Conservation (phyloP, 2,888 invertebrate genomes). For the Rhyacophila evoluta region DNA sequence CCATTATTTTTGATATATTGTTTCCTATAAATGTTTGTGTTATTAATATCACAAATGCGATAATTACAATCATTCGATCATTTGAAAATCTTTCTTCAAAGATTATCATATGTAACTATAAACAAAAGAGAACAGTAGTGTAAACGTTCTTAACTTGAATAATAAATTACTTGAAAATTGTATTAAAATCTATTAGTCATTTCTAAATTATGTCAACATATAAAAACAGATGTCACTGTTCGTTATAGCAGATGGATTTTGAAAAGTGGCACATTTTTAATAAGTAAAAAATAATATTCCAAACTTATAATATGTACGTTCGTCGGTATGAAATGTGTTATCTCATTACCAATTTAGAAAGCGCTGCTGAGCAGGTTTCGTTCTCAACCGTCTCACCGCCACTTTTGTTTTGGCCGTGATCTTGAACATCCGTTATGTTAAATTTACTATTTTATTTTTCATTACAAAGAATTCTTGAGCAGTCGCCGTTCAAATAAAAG, state of each 20-base stretch:
- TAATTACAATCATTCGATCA: no score
- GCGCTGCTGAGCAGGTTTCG: slow-evolving; percentile 48
- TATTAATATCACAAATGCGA: no score
- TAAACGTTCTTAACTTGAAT: neutral
- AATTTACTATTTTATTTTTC: neutral
- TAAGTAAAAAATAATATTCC: neutral
- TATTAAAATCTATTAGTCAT: neutral
- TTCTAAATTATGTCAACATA: neutral
- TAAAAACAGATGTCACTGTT: neutral
- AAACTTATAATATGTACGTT: neutral
- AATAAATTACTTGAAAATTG: no score
- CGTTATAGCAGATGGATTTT: neutral
- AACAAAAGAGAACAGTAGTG: neutral
- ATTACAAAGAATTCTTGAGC: neutral
- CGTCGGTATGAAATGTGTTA: neutral
- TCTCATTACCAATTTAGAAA: slow-evolving; percentile 45
- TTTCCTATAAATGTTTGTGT: no score
- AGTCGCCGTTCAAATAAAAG: neutral
- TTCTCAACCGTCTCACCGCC: slow-evolving; percentile 33
- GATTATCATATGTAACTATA: no score
- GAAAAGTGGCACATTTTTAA: slow-evolving; percentile 1
- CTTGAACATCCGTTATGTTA: slow-evolving; percentile 36
- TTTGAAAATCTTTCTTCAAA: no score
- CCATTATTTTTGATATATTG: no score
- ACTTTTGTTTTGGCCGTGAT: slow-evolving; percentile 39